Conservation (phyloP, 1,140 invertebrate species). For the Goniozus legneri region DNA sequence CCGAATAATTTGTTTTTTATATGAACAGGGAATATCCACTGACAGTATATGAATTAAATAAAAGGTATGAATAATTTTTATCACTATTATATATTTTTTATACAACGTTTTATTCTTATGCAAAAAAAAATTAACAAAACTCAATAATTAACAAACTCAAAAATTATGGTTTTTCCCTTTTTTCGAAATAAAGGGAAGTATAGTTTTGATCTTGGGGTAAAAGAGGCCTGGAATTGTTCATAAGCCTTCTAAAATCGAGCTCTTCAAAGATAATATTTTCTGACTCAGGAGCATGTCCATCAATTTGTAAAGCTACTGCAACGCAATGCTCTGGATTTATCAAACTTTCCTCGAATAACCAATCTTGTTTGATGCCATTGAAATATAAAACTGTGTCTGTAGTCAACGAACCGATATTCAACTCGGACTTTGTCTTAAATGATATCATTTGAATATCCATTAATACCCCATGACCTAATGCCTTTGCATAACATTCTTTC, state of each 20-base stretch:
- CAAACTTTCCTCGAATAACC: slow-evolving; percentile 84
- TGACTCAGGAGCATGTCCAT: slow-evolving; percentile 4
- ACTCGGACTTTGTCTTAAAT: slow-evolving; percentile 65
- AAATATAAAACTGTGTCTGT: slow-evolving; percentile 68
- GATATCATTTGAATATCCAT: slow-evolving; percentile 71
- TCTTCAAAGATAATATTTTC: slow-evolving; percentile 44
- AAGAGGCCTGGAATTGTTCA: slow-evolving; percentile 55
- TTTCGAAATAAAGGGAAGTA: slow-evolving; percentile 51
- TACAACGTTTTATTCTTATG: too few relatives aligned
- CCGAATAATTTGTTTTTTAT: too few relatives aligned
- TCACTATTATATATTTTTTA: too few relatives aligned
- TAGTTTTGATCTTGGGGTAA: slow-evolving; percentile 56
- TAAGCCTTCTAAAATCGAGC: slow-evolving; percentile 57
- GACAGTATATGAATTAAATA: too few relatives aligned
- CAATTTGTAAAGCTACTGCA: slow-evolving; percentile 64
- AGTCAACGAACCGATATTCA: slow-evolving; percentile 50
- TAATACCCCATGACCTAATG: slow-evolving; percentile 80
- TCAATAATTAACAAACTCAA: not conserved
- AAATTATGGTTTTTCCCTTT: slow-evolving; percentile 43
- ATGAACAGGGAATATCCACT: too few relatives aligned
- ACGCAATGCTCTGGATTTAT: slow-evolving; percentile 79
- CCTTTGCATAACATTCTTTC: slow-evolving; percentile 96
- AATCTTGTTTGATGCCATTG: slow-evolving; percentile 62
- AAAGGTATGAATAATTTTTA: too few relatives aligned
- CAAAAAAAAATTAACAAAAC: too few relatives aligned